A percentile compares a stretch with the other conserved stretches of the same genome.
phyloP scores from a whole-genome alignment of 2,113 vertebrate genomes.

The Proterorhinus semilunaris region DNA sequence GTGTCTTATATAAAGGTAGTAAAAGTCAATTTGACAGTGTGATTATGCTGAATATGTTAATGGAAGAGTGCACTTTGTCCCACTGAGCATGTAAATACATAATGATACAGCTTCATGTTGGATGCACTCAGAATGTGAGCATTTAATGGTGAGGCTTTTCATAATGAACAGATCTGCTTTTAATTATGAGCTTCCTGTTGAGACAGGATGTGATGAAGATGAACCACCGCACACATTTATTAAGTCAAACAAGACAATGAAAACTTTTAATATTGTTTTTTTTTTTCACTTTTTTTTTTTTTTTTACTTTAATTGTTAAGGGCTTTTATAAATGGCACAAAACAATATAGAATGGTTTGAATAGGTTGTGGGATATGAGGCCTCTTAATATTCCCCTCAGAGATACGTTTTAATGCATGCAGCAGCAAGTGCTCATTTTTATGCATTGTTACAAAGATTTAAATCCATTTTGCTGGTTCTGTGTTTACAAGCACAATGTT shows the following conservation, averaged over 20 bases:
- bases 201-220: background rate
- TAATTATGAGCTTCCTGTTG: conserved; percentile 13
- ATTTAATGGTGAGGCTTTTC: conserved; percentile 1
- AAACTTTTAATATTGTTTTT: background rate
- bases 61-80: background rate
- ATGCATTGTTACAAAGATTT: conserved; percentile 57
- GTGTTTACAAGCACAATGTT: conserved; percentile 66
- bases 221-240: background rate
- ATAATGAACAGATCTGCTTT: conserved; percentile 5
- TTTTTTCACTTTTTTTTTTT: background rate
- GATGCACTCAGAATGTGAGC: background rate
- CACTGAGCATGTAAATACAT: background rate
- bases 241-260: background rate
- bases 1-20: background rate
- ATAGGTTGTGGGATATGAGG: conserved; percentile 6
- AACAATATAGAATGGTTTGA: background rate
- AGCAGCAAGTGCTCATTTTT: conserved; percentile 27
- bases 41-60: background rate
- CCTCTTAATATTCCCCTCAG: conserved; percentile 10
- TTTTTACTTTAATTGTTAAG: background rate
- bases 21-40: background rate
- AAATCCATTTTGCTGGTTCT: conserved; percentile 47
- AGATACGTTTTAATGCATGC: conserved; percentile 16
- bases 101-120: background rate
- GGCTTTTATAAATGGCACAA: conserved; percentile 4